Percentiles rank a stretch among this genome's conserved stretches.
Evolutionary conservation across 2,888 invertebrate genomes (phyloP).

Genomic region (Monochamus alternatus): DNA sequence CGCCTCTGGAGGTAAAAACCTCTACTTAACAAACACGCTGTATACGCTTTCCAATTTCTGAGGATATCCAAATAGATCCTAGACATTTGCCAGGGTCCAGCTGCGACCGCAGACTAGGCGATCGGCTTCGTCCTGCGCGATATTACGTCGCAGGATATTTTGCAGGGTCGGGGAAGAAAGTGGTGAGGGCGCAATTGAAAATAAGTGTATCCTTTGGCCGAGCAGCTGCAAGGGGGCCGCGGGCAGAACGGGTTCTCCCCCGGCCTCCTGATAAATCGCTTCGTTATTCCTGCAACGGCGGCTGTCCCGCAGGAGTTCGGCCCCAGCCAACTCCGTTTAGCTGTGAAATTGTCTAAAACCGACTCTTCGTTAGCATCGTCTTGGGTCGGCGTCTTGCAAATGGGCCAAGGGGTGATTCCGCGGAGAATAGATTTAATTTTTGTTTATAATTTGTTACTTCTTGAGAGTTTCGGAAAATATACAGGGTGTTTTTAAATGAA

Average conservation of each 20-base stretch:
- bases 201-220: constrained; percentile 12
- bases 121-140: too few relatives aligned
- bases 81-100: too few relatives aligned
- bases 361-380: constrained; percentile 41
- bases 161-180: background rate
- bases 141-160: background rate
- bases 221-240: constrained; percentile 15
- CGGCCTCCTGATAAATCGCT: constrained; percentile 27
- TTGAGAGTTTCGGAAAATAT: too few relatives aligned
- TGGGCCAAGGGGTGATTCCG: too few relatives aligned
- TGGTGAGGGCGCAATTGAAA: constrained; percentile 18
- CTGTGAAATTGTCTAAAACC: constrained; percentile 46
- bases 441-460: too few relatives aligned
- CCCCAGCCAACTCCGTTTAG: constrained; percentile 42
- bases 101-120: too few relatives aligned
- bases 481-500: too few relatives aligned
- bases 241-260: background rate
- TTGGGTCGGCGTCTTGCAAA: background rate
- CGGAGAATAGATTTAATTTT: too few relatives aligned
- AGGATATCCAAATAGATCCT: too few relatives aligned
- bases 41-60: too few relatives aligned
- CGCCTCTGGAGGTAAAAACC: too few relatives aligned
- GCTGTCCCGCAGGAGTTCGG: constrained; percentile 40
- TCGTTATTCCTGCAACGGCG: constrained; percentile 42
- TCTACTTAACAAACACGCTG: too few relatives aligned